Conservation (phyloP, 2,113 vertebrate species). For the Hucho hucho region DNA sequence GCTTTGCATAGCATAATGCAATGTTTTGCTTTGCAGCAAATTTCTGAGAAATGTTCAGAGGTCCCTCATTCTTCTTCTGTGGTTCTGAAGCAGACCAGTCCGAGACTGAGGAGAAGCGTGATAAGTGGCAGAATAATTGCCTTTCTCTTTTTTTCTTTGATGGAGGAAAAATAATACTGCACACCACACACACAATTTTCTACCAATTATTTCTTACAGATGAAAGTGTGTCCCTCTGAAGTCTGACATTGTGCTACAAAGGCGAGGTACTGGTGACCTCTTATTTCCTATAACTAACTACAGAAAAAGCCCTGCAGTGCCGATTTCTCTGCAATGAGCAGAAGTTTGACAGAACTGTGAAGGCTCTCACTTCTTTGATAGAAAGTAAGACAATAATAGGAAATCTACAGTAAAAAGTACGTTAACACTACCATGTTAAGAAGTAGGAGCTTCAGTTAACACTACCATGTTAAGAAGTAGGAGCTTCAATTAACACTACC, state of each 20-base stretch:
- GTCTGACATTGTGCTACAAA: constrained; percentile 3
- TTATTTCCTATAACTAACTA: not conserved
- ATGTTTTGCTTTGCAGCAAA: no score
- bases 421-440: no score
- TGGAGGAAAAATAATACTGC: constrained; percentile 34
- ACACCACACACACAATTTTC: constrained; percentile 35
- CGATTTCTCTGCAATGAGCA: no score
- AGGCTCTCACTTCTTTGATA: no score
- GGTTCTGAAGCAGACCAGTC: constrained; percentile 2
- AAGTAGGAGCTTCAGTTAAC: no score
- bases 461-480: no score
- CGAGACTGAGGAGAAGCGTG: constrained; percentile 25
- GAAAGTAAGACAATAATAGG: no score
- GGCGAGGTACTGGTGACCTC: not conserved
- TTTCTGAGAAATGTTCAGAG: no score
- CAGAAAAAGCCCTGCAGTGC: not conserved
- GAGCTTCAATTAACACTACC: no score
- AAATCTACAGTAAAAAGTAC: no score
- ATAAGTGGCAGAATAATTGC: constrained; percentile 44
- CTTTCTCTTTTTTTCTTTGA: constrained; percentile 41
- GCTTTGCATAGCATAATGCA: no score
- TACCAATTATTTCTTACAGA: constrained; percentile 44
- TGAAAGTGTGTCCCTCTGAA: constrained; percentile 38
- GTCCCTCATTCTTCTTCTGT: not conserved
- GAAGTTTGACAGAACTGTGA: no score